Evolutionary conservation across 2,797 vertebrate genomes (phyloP).

Genomic region (Rhinoraja longicauda): DNA sequence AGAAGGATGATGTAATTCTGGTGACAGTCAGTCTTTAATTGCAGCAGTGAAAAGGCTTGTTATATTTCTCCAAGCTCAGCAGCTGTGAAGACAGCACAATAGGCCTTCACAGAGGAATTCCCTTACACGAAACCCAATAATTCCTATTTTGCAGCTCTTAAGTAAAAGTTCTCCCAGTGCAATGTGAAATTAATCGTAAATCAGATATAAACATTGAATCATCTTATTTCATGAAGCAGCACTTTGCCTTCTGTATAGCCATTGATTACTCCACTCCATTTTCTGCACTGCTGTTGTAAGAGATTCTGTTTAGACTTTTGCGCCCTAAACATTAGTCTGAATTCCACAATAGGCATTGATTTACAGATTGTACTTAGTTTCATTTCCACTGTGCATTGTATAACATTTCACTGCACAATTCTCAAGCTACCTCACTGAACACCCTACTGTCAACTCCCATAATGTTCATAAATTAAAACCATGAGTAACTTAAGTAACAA

Average conservation of each 20-base stretch:
- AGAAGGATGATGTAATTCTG: constrained; percentile 44
- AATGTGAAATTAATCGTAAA: constrained; percentile 41
- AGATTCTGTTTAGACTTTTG: constrained; percentile 32
- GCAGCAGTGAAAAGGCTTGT: constrained; percentile 46
- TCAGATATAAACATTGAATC: constrained; percentile 42
- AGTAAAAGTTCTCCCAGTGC: constrained; percentile 36
- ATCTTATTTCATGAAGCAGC: constrained; percentile 39
- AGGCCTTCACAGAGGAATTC: constrained; percentile 45
- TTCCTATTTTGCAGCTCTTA: constrained; percentile 37
- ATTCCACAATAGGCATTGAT: constrained; percentile 18
- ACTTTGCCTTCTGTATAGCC: constrained; percentile 10
- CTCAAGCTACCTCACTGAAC: constrained; percentile 19
- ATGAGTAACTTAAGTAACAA: background rate
- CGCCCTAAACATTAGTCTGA: constrained; percentile 18
- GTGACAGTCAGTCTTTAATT: constrained; percentile 44
- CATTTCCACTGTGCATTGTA: constrained; percentile 32
- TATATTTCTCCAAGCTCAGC: constrained; percentile 45
- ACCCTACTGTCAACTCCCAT: background rate
- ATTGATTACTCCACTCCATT: constrained; percentile 23
- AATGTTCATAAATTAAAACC: constrained; percentile 27
- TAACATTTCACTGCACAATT: background rate
- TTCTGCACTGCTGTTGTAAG: constrained; percentile 20
- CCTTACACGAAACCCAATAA: constrained; percentile 45
- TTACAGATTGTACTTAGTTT: constrained; percentile 22
- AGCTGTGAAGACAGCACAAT: constrained; percentile 47